Base-by-base conservation (phyloP, 2,888 invertebrate species). In the Vanessa cardui region DNA sequence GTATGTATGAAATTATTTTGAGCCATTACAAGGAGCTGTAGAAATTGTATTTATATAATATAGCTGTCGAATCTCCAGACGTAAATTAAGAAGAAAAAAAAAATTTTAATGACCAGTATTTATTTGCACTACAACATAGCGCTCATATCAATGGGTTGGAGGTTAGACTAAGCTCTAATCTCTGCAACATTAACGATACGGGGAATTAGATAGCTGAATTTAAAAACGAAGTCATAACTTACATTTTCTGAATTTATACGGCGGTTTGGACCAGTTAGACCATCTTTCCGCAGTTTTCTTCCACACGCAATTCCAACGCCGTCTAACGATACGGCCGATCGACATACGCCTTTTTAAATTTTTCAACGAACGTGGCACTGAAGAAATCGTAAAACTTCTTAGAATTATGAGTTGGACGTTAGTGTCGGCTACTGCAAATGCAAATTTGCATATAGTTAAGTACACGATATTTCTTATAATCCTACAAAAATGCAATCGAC, bases 201-300 rank as follows among this genome's bases (percentile, higher is more conserved):
- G 26, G 26, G 5, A 26, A 26, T 26, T 26, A 26, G 26, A 26
- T 26, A 5, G 5, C 5, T 39, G 8, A 39, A 39, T 2, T 8
- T 39, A 39, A 9, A 39, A 39, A 39, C 12, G 4, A 12, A 39
- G 0, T 39, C 12, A 16, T 8, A 33, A 75, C 82, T 79, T 68
- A 87, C 88, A 72, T 73, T 81, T 87, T 54, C 71, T 80, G 20
- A 79, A 72, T 58, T 75, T 83, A 4, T 76, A 73, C 0, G 77
- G 77, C 1, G 82, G 76, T 66, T 79, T 83, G 0, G 85, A 80
- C 81, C 84, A 83, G 15, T 72, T 69, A 0, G 79, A 73, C 81
- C 83, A 87, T 7, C 82, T 79, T 18, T 83, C 80, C 0, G 84
- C 70, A 0, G 86, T 87, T 63, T 83, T 86, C 67, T 85, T 87